These are phyloP conservation scores for Pseudoips prasinana DNA, from an alignment of 2,888 invertebrate genomes.

Conservation along the genomic window DNA sequence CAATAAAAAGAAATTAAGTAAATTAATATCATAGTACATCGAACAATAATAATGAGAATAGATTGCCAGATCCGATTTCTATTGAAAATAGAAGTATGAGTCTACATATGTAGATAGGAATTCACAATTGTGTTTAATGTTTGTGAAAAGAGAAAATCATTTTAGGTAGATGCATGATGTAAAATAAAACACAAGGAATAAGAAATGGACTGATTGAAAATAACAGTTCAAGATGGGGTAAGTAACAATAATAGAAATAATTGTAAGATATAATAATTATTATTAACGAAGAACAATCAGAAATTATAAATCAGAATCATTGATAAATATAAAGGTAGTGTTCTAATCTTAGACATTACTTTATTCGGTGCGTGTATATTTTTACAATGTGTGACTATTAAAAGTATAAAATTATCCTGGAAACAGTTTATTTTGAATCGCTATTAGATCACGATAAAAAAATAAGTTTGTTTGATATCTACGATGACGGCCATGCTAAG, in stretches of 20 bases:
- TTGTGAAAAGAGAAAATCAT: constrained; percentile 79
- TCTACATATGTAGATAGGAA: constrained; percentile 30
- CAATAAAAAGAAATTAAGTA: constrained; percentile 15
- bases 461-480: too few relatives aligned
- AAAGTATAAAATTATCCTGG: constrained; percentile 34
- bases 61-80: constrained; percentile 44
- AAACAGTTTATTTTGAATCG: too few relatives aligned
- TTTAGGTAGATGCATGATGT: constrained; percentile 41
- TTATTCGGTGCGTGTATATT: constrained; percentile 44
- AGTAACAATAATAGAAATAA: too few relatives aligned
- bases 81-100: constrained; percentile 29
- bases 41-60: constrained; percentile 31
- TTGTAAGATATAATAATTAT: too few relatives aligned
- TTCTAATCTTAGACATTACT: constrained; percentile 26
- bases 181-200: constrained; percentile 24
- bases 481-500: too few relatives aligned
- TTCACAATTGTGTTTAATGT: constrained; percentile 63
- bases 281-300: too few relatives aligned
- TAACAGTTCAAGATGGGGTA: too few relatives aligned
- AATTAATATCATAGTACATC: constrained; percentile 12
- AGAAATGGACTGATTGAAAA: constrained; percentile 2
- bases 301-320: constrained; percentile 11
- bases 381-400: constrained; percentile 13
- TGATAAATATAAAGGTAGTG: constrained; percentile 19
- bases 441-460: too few relatives aligned